A percentile compares a stretch with the other conserved stretches of the same genome.
These are phyloP conservation scores for Indri indri DNA, from an alignment of 2,113 vertebrate species.

Conservation along the genomic window DNA sequence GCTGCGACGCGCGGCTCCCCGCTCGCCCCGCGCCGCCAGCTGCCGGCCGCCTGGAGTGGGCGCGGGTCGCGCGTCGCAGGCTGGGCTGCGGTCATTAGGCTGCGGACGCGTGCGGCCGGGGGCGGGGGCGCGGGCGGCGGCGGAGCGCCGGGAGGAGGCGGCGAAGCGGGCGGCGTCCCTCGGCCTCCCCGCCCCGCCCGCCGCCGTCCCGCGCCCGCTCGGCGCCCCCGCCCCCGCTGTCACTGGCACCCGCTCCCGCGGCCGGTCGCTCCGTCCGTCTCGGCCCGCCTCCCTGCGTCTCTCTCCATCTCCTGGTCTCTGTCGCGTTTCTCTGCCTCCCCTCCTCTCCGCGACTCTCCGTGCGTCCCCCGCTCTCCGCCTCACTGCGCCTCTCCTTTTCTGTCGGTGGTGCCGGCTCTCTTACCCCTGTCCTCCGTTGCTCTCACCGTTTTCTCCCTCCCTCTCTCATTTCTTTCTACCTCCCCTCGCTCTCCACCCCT, in stretches of 20 bases:
- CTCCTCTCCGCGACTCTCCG: not conserved
- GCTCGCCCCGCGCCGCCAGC: conserved; percentile 79
- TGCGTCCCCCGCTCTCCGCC: not conserved
- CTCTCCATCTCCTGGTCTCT: conserved; percentile 1
- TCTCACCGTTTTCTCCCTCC: conserved; percentile 49
- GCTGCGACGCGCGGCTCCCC: conserved; percentile 71
- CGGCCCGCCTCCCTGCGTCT: conserved; percentile 23
- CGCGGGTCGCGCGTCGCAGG: conserved; percentile 75
- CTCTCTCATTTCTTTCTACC: not conserved
- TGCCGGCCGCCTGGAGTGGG: conserved; percentile 76
- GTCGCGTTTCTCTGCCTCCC: not conserved
- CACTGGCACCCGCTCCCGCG: conserved; percentile 10
- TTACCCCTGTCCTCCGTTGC: not conserved
- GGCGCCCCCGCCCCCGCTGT: not conserved
- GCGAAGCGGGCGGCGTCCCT: not conserved
- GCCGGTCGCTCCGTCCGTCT: conserved; percentile 3
- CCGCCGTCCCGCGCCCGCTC: conserved; percentile 40
- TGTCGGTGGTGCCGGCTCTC: not conserved
- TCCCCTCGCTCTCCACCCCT: not conserved
- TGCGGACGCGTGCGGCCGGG: conserved; percentile 56
- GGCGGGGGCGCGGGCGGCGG: not conserved
- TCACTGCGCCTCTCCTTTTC: not conserved
- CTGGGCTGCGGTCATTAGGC: conserved; percentile 79
- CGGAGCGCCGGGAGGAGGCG: not conserved
- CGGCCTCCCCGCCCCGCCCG: conserved; percentile 42